Percentiles rank a stretch among this genome's conserved stretches.
These are phyloP conservation scores for Chaetodon trifascialis DNA, from an alignment of 2,113 vertebrate species.

Conservation along the genomic window DNA sequence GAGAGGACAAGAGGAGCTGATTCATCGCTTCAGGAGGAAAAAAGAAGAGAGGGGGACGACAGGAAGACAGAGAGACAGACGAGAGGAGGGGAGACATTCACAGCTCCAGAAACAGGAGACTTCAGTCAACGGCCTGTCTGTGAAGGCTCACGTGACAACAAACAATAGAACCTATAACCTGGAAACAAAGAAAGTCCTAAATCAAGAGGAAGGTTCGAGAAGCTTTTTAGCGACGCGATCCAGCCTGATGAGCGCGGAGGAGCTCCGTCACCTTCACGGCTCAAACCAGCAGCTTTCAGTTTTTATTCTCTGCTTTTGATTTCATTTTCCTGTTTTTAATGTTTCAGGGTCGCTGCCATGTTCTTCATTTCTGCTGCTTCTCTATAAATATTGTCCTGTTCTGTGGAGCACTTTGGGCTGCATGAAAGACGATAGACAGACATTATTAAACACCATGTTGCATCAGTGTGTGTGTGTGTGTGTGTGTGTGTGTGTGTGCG, in stretches of 20 bases:
- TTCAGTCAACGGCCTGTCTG: no score
- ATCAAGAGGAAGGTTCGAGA: not conserved
- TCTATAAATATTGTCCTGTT: not conserved
- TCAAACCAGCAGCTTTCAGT: not conserved
- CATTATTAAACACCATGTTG: no score
- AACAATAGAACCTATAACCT: not conserved
- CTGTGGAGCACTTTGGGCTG: not conserved
- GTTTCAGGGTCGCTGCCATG: not conserved
- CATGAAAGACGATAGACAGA: not conserved
- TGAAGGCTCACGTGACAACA: no score
- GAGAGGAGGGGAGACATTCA: no score
- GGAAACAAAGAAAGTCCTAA: not conserved
- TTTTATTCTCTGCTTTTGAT: not conserved
- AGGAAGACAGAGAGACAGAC: not conserved
- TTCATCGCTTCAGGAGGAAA: not conserved
- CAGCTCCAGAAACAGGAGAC: not conserved
- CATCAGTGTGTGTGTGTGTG: no score
- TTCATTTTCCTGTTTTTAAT: not conserved
- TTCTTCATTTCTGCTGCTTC: not conserved
- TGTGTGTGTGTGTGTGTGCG: constrained; percentile 16
- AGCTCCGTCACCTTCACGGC: no score
- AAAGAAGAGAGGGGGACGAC: not conserved
- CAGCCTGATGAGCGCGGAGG: no score
- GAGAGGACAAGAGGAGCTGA: not conserved
- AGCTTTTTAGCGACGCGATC: no score